A percentile compares a stretch with the other conserved stretches of the same genome.
Conservation (phyloP, 2,797 vertebrate species). For the Mormyrus hasselquistii region DNA sequence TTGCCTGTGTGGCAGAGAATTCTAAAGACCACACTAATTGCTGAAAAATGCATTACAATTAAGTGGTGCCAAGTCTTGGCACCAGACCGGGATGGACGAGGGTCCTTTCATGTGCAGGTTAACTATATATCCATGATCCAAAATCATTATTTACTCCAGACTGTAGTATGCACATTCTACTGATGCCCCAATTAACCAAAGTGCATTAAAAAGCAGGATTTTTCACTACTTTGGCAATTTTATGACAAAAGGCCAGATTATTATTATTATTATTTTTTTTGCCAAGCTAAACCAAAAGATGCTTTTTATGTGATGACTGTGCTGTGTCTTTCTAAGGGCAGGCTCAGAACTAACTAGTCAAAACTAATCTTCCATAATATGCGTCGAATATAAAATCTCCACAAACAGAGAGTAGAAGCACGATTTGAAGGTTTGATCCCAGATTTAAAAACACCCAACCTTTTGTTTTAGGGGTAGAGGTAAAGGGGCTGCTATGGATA, state of each 20-base stretch:
- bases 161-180: neutral
- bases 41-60: neutral
- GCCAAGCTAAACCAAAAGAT: neutral
- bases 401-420: neutral
- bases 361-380: neutral
- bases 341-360: neutral
- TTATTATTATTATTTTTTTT: neutral
- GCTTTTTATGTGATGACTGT: neutral
- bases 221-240: neutral
- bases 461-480: neutral
- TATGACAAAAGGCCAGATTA: neutral
- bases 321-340: neutral
- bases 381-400: neutral
- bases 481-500: neutral
- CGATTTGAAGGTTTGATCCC: neutral
- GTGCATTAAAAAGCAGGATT: neutral
- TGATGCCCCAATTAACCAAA: neutral
- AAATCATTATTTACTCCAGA: neutral
- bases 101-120: neutral
- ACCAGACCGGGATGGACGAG: neutral
- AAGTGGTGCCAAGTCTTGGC: neutral
- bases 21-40: neutral
- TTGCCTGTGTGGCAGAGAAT: neutral
- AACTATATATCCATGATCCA: neutral
- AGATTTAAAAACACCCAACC: neutral